Conservation (phyloP, 2,113 vertebrate genomes). For the Butorides virescens region DNA sequence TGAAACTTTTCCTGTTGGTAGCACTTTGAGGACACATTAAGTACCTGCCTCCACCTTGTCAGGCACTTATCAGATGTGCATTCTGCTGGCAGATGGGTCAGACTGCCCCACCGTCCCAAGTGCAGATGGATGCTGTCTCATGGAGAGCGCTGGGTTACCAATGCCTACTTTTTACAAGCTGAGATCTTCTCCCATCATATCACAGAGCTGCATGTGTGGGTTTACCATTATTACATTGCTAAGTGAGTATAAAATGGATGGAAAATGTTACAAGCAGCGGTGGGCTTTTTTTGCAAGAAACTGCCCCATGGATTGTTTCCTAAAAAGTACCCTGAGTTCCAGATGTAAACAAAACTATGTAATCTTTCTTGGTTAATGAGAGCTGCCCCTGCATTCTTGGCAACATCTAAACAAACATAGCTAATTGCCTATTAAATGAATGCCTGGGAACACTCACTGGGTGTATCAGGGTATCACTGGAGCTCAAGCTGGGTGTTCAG, state of each 20-base stretch:
- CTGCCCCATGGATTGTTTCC: neutral
- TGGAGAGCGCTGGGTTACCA: accelerated
- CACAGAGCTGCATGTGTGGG: neutral
- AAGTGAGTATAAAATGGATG: neutral
- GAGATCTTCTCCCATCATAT: neutral
- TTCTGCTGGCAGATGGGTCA: neutral
- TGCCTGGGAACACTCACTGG: neutral
- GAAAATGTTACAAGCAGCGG: neutral
- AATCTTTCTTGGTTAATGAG: neutral
- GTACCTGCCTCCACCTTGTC: neutral
- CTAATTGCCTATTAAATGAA: neutral
- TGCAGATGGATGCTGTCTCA: neutral
- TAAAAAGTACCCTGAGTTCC: neutral
- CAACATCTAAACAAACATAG: neutral
- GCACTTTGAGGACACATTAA: neutral
- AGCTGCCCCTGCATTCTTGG: neutral
- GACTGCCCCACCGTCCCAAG: neutral
- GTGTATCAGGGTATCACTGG: neutral
- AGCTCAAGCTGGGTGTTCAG: neutral
- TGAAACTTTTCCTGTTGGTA: neutral
- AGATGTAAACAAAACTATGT: neutral
- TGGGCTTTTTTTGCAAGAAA: neutral
- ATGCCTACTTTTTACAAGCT: neutral
- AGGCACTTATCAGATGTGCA: neutral
- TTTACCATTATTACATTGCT: neutral